Evolutionary conservation across 2,113 vertebrate genomes (phyloP).

Genomic region (Lathamus discolor): DNA sequence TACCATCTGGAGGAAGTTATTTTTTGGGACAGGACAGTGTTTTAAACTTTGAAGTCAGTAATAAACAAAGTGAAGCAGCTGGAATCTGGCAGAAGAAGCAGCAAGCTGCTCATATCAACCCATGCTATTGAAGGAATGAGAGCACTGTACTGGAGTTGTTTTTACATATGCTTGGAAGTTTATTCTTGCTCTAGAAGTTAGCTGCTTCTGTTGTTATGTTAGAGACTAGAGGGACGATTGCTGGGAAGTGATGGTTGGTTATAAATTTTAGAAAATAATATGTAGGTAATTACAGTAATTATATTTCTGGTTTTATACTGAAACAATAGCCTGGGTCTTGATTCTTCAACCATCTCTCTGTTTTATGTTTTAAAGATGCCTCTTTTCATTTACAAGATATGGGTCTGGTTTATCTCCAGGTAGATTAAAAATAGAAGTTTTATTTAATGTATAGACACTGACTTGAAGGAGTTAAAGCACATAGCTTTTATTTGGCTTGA

Average conservation of each 20-base stretch:
- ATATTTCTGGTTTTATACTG: neutral
- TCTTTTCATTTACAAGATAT: neutral
- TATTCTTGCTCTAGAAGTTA: conserved; percentile 52
- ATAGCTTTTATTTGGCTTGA: conserved; percentile 20
- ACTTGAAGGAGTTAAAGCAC: conserved; percentile 1
- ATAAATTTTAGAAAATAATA: neutral
- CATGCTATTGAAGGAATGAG: conserved; percentile 58
- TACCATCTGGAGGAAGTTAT: conserved; percentile 75
- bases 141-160: conserved; percentile 35
- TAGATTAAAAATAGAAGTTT: neutral
- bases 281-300: neutral
- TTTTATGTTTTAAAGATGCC: neutral
- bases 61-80: conserved; percentile 78
- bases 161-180: conserved; percentile 60
- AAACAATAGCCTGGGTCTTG: neutral
- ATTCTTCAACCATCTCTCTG: neutral
- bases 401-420: neutral
- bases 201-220: conserved; percentile 36
- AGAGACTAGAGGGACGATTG: conserved; percentile 33
- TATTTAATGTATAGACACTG: neutral
- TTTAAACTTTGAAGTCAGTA: conserved; percentile 76
- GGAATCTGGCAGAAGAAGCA: conserved; percentile 77
- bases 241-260: neutral
- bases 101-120: conserved; percentile 61
- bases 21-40: conserved; percentile 71